phyloP scores from a whole-genome alignment of 2,888 invertebrate genomes.

The Polylopha cassiicola region DNA sequence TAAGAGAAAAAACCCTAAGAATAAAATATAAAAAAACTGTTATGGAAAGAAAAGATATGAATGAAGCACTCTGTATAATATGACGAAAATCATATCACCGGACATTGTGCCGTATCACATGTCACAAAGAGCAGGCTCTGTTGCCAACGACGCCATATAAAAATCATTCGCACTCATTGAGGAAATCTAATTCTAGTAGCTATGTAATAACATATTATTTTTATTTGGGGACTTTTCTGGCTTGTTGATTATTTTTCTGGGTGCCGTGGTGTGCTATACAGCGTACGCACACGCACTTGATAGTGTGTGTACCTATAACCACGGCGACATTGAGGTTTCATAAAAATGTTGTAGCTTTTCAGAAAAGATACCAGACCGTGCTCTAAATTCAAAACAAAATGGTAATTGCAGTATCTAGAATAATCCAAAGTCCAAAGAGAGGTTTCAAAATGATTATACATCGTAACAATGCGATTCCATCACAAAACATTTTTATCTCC shows the following conservation, averaged over 20 bases:
- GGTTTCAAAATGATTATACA: no score
- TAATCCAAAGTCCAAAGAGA: no score
- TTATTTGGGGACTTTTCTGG: slow-evolving; percentile 12
- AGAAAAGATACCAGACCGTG: no score
- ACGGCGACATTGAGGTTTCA: no score
- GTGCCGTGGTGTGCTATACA: neutral
- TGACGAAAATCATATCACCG: slow-evolving; percentile 26
- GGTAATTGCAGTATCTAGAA: no score
- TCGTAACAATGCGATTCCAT: no score
- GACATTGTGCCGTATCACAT: slow-evolving; percentile 28
- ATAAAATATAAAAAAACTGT: slow-evolving; percentile 1
- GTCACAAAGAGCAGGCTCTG: slow-evolving; percentile 26
- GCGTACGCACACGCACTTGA: no score
- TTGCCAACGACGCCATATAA: slow-evolving; percentile 12
- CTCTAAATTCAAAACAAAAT: no score
- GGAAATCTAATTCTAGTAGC: slow-evolving; percentile 12
- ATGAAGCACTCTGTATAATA: slow-evolving; percentile 20
- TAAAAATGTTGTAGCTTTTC: no score
- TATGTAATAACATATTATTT: slow-evolving; percentile 17
- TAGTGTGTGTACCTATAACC: no score
- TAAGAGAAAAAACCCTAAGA: no score
- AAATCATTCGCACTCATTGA: slow-evolving; percentile 15
- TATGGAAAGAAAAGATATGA: neutral
- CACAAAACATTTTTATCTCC: slow-evolving; percentile 12
- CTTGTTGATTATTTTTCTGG: slow-evolving; percentile 2